These are phyloP conservation scores for Apostichopus parvimensis DNA, from an alignment of 35 echinoderm and acorn worm genomes.

Conservation along the genomic window DNA sequence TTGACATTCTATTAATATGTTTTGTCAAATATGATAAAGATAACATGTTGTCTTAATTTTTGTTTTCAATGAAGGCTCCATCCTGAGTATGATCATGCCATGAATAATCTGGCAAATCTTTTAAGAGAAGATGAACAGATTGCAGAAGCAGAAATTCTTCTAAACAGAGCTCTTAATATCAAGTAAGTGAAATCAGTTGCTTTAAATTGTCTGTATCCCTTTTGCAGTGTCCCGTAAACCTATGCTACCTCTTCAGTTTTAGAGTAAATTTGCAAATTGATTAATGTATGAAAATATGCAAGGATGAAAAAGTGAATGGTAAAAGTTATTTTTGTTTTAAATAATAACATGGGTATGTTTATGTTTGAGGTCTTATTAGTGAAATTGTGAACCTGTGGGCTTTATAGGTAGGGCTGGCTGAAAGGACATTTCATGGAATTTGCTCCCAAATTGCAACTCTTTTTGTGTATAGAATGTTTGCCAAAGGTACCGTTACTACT, in stretches of 20 bases:
- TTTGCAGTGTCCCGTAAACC: too few relatives aligned
- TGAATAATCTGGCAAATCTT: conserved; percentile 96
- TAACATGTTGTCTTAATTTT: too few relatives aligned
- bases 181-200: conserved; percentile 46
- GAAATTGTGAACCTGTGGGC: not conserved
- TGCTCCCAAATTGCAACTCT: too few relatives aligned
- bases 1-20: too few relatives aligned
- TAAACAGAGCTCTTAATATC: conserved; percentile 57
- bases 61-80: conserved; percentile 44
- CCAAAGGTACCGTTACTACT: too few relatives aligned
- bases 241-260: too few relatives aligned
- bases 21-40: too few relatives aligned
- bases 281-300: not conserved
- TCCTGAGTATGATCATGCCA: conserved; percentile 84
- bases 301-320: too few relatives aligned
- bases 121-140: conserved; percentile 60
- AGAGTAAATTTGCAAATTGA: not conserved
- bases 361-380: too few relatives aligned
- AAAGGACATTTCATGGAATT: not conserved
- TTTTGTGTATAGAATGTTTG: too few relatives aligned
- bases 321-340: too few relatives aligned
- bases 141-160: conserved; percentile 58
- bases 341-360: too few relatives aligned
- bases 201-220: not conserved
- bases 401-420: not conserved